A percentile compares a stretch with the other conserved stretches of the same genome.
Conservation (phyloP, 1,140 invertebrate genomes). For the Pseudomyrmex gracilis region DNA sequence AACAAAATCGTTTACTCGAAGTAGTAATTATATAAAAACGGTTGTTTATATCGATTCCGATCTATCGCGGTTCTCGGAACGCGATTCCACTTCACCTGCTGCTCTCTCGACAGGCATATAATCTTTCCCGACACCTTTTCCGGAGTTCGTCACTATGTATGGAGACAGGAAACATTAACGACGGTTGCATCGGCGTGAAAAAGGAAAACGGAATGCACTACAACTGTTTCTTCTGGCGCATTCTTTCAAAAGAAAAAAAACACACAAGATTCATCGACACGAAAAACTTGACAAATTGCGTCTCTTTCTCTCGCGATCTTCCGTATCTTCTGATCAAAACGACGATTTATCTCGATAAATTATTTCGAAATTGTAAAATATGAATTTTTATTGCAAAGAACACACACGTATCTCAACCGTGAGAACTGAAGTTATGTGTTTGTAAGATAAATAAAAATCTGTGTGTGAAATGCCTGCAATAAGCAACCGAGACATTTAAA, state of each 20-base stretch:
- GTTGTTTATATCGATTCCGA: slow-evolving; percentile 19
- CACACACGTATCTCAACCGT: too few relatives aligned
- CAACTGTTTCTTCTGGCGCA: background rate
- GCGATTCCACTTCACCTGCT: background rate
- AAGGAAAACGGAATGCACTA: slow-evolving; percentile 17
- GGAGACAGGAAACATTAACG: slow-evolving; percentile 36
- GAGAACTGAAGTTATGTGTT: too few relatives aligned
- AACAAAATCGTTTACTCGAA: slow-evolving; percentile 16
- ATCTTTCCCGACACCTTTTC: slow-evolving; percentile 30
- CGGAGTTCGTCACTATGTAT: slow-evolving; percentile 7
- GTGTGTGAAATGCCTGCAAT: background rate
- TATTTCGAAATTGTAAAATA: slow-evolving; percentile 24
- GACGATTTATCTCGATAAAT: background rate
- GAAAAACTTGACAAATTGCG: background rate
- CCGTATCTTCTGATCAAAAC: background rate
- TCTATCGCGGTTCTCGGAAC: slow-evolving; percentile 26
- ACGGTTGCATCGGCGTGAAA: slow-evolving; percentile 8
- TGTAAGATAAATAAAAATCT: background rate
- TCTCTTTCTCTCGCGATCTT: background rate
- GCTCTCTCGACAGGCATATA: slow-evolving; percentile 1
- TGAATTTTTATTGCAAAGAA: too few relatives aligned
- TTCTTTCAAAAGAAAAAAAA: background rate
- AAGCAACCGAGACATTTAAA: slow-evolving; percentile 7
- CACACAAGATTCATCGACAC: background rate
- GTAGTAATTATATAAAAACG: slow-evolving; percentile 34